Evolutionary conservation across 2,888 invertebrate genomes (phyloP), one percentile per base, ranked within the genome.

Genomic region (Eilema caniola): DNA sequence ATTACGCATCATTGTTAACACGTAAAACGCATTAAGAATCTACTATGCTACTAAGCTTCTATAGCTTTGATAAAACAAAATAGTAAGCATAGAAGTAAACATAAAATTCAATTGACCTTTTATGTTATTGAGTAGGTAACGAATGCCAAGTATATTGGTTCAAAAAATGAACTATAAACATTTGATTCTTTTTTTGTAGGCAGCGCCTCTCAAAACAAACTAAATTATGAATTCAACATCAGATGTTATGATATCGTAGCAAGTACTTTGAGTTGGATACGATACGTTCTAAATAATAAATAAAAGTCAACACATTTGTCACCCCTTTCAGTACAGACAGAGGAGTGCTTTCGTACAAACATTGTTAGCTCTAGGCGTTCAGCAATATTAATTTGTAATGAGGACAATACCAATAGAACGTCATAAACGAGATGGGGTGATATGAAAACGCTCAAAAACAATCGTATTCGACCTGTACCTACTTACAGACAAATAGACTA

Each of bases 11-110:
- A 86, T 79, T 76, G 84, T 80, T 86, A 86, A 89, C 88, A 89
- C 84, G 86, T 86, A 78, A 87, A 89, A 88, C 77, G 83, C 86
- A 87, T 89, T 88, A 81, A 69, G n/a, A n/a, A n/a, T n/a, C n/a
- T n/a, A n/a, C n/a, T n/a, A n/a, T n/a, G n/a, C n/a, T n/a, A n/a
- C n/a, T n/a, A n/a, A 60, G 62, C 57, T 64, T 60, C 28, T 65
- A 73, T 71, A 64, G 71, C 66, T 71, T 66, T 76, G 62, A 64
- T 10, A 47, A 62, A 67, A 73, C 68, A 72, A 77, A 77, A 70
- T 66, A 20, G 20, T 47, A 53, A 68, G 68, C 70, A 70, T 56
- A 69, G 20, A 47, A 62, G 12, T 47, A 62, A 62, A 67, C 37
- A 16, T 33, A 24, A 8, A 33, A 14, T 57, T 65, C 20, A 8